Evolutionary conservation across 2,888 invertebrate species (phyloP), one percentile per base, ranked within the genome.

Genomic region (Bruchidius siliquastri): DNA sequence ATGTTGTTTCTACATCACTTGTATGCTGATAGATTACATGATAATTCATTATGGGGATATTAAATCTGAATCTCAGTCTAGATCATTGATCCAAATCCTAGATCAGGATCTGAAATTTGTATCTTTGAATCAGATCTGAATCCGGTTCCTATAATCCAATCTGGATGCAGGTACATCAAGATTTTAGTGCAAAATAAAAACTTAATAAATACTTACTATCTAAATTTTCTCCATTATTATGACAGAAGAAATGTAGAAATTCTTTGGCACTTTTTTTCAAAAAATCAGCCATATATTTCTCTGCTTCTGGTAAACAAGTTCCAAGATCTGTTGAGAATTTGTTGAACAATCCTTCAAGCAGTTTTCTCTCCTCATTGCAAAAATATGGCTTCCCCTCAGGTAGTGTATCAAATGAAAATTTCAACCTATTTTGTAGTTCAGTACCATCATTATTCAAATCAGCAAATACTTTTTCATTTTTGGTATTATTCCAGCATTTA

Each of bases 241-340:
- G 77, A 66, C 80, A 80, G 70, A 80, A 68, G 20, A 80, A 80
- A 21, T 79, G 76, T 49, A 79, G 67, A 70, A 79, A 76, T 71
- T 77, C 77, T 21, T 75, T 73, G 30, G 77, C 75, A 69, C 74
- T 76, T 0, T 71, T 69, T 21, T 76, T 69, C 0, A 80, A 10
- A 66, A 77, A 80, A 32, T 75, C 69, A 6, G 77, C 73, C 49
- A 80, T 68, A 71, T 74, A 79, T 66, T 77, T 73, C 30, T 80
- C 80, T n/a, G 77, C 71, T 0, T 68, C 21, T 0, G 74, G 22
- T 32, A 80, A 69, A 49, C 80, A 80, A 0, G 75, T 73, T 49
- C 68, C 72, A 72, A 80, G 66, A 26, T 78, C 75, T 21, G 73
- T 69, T 2, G 75, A 67, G 0, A 80, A 67, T 67, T 75, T 75